phyloP scores from a whole-genome alignment of 2,797 vertebrate genomes.

The Threskiornis aethiopicus region DNA sequence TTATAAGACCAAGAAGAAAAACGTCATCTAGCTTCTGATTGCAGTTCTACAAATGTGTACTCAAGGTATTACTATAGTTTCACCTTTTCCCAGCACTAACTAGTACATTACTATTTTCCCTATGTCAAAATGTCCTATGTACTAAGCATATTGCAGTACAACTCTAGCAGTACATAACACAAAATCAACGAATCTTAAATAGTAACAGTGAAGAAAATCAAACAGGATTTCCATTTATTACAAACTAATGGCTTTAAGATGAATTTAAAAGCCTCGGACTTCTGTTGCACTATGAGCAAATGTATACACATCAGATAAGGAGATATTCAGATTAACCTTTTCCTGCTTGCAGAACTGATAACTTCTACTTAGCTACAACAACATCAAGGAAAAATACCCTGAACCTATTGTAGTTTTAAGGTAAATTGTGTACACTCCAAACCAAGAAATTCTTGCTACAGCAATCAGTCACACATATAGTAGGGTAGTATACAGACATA shows the following conservation, averaged over 20 bases:
- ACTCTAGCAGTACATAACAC: neutral
- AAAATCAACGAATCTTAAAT: neutral
- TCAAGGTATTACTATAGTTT: neutral
- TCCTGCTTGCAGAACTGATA: neutral
- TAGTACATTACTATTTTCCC: neutral
- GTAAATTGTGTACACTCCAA: neutral
- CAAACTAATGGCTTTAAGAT: neutral
- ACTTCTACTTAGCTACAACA: neutral
- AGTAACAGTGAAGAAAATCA: neutral
- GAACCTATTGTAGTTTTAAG: neutral
- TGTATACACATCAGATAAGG: neutral
- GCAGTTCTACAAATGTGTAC: neutral
- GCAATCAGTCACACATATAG: neutral
- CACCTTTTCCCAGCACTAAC: neutral
- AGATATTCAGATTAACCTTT: neutral
- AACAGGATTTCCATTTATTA: neutral
- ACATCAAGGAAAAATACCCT: neutral
- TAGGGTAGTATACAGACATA: neutral
- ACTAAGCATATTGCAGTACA: neutral
- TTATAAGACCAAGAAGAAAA: neutral
- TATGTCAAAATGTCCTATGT: neutral
- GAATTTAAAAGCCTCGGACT: neutral
- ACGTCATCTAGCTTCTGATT: neutral
- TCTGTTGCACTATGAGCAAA: neutral
- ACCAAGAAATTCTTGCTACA: neutral